Evolutionary conservation across 2,113 vertebrate species (phyloP).

Genomic region (Macrotus californicus): DNA sequence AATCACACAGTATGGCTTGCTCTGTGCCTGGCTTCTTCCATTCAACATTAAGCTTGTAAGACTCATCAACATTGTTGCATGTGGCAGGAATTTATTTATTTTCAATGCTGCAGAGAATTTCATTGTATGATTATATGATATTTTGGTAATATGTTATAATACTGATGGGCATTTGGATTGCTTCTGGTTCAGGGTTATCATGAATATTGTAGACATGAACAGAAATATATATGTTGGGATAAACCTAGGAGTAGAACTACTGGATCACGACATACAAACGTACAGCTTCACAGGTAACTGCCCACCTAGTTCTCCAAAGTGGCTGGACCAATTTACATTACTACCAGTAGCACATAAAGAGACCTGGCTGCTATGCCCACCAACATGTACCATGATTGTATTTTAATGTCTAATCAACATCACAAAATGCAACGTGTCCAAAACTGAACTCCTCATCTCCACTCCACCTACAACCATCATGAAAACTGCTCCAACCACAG

Average conservation of each 20-base stretch:
- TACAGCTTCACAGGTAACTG: not conserved
- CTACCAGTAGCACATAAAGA: not conserved
- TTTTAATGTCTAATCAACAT: not conserved
- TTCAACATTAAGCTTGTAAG: not conserved
- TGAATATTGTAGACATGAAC: not conserved
- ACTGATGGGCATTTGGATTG: not conserved
- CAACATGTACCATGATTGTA: not conserved
- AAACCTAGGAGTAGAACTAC: not conserved
- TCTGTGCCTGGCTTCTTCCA: not conserved
- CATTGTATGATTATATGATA: not conserved
- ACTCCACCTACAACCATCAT: not conserved
- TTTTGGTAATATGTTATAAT: not conserved
- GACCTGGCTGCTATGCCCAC: not conserved
- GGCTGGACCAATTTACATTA: not conserved
- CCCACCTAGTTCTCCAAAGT: not conserved
- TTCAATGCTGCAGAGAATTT: not conserved
- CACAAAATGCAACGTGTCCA: not conserved
- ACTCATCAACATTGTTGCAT: not conserved
- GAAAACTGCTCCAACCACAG: not conserved
- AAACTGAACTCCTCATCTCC: not conserved
- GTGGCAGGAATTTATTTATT: not conserved
- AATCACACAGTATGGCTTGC: not conserved
- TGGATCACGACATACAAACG: not conserved
- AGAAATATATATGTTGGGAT: not conserved
- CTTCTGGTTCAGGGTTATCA: not conserved